phyloP scores from a whole-genome alignment of 1,140 invertebrate species.

The Epicauta chinensis region DNA sequence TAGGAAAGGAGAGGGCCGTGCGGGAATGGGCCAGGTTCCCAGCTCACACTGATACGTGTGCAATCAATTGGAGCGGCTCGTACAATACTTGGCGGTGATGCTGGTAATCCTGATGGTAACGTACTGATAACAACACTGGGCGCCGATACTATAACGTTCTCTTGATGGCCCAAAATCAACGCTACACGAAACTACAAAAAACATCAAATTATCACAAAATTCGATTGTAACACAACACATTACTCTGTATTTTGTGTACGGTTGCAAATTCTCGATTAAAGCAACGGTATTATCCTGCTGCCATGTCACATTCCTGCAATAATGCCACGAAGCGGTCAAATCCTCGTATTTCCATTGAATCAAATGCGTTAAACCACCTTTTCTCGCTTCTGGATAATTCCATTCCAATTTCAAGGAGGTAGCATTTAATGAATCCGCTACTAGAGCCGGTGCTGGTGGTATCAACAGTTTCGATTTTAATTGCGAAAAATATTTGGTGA shows the following conservation, averaged over 20 bases:
- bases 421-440: constrained; percentile 65
- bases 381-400: constrained; percentile 50
- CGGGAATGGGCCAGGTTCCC: constrained; percentile 78
- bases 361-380: constrained; percentile 56
- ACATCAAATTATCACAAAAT: not conserved
- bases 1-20: constrained; percentile 85
- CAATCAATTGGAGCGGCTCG: constrained; percentile 73
- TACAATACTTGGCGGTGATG: constrained; percentile 64
- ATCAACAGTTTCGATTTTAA: constrained; percentile 62
- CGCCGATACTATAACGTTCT: constrained; percentile 69
- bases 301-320: constrained; percentile 63
- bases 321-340: constrained; percentile 60
- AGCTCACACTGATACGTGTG: constrained; percentile 76
- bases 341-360: constrained; percentile 72
- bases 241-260: constrained; percentile 85
- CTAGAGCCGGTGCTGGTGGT: constrained; percentile 65
- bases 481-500: constrained; percentile 65
- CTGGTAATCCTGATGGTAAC: constrained; percentile 61
- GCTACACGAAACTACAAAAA: constrained; percentile 74
- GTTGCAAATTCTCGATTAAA: constrained; percentile 67
- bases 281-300: constrained; percentile 57
- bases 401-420: constrained; percentile 75
- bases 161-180: constrained; percentile 56
- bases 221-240: constrained; percentile 21
- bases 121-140: constrained; percentile 78